Conservation (phyloP, 2,113 vertebrate genomes). For the Eretmochelys imbricata region DNA sequence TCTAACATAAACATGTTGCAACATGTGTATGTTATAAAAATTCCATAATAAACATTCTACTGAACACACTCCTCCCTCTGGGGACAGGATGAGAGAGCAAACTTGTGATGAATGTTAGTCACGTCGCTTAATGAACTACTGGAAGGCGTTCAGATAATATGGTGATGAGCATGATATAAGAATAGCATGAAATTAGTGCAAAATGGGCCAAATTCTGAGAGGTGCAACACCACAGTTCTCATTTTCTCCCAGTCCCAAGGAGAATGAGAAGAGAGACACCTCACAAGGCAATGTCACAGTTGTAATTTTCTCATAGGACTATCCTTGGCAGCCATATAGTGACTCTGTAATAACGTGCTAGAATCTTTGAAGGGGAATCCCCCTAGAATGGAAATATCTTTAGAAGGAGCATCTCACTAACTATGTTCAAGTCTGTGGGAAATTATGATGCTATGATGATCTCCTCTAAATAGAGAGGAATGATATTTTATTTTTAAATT, state of each 20-base stretch:
- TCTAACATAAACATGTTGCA: not conserved
- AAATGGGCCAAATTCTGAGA: not conserved
- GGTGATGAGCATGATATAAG: rapidly evolving
- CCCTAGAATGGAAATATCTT: conserved; percentile 49
- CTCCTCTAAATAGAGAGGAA: conserved; percentile 58
- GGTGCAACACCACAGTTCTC: not conserved
- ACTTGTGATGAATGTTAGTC: not conserved
- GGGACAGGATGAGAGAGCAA: not conserved
- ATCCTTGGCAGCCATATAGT: conserved; percentile 51
- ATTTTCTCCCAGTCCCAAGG: conserved; percentile 15
- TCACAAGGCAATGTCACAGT: conserved; percentile 62
- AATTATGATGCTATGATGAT: conserved; percentile 67
- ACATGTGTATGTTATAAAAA: not conserved
- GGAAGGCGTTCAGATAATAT: not conserved
- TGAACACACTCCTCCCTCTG: not conserved
- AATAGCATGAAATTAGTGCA: not conserved
- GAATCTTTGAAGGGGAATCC: conserved; percentile 59
- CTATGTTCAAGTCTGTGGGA: conserved; percentile 61
- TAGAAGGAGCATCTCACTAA: conserved; percentile 44
- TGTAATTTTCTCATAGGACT: conserved; percentile 62
- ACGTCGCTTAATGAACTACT: not conserved
- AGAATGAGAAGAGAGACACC: conserved; percentile 66
- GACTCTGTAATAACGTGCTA: conserved; percentile 38
- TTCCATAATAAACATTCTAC: not conserved
- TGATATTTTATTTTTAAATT: conserved; percentile 61